A percentile compares a stretch with the other conserved stretches of the same genome.
Conservation (phyloP, 2,888 invertebrate species). For the Drosophila recens region DNA sequence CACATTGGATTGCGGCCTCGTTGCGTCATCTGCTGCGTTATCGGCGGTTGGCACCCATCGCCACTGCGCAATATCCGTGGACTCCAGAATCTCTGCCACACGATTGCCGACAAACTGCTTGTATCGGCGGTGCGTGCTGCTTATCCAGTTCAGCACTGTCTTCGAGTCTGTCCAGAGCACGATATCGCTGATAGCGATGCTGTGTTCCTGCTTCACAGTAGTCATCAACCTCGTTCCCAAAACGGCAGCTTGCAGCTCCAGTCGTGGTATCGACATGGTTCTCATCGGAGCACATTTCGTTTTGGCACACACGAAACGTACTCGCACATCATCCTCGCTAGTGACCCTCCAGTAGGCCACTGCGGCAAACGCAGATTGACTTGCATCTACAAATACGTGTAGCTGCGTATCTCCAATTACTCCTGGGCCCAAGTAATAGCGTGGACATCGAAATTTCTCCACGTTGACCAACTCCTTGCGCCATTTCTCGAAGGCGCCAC, state of each 20-base stretch:
- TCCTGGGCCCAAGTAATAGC: neutral
- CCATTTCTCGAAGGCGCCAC: neutral
- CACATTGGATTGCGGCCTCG: neutral
- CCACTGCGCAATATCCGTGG: neutral
- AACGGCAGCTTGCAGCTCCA: constrained; percentile 26
- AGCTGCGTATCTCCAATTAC: neutral
- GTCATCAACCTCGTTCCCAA: constrained; percentile 17
- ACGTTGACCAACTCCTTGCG: neutral
- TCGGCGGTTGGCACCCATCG: neutral
- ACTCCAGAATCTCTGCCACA: neutral
- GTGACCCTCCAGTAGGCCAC: constrained; percentile 20
- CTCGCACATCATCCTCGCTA: neutral
- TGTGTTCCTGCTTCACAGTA: constrained; percentile 11
- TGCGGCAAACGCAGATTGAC: constrained; percentile 21
- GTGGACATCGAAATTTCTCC: neutral
- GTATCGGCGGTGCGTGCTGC: too few species aligned
- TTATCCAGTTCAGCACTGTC: constrained; percentile 12
- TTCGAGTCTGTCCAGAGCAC: constrained; percentile 18
- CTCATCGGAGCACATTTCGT: constrained; percentile 19
- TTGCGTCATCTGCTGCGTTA: neutral
- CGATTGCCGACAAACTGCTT: too few species aligned
- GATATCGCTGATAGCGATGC: neutral
- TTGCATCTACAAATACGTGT: constrained; percentile 2
- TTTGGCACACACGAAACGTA: constrained; percentile 14
- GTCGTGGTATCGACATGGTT: constrained; percentile 16